These are phyloP conservation scores for Pelecanus crispus DNA, from an alignment of 2,113 vertebrate genomes.

Conservation along the genomic window DNA sequence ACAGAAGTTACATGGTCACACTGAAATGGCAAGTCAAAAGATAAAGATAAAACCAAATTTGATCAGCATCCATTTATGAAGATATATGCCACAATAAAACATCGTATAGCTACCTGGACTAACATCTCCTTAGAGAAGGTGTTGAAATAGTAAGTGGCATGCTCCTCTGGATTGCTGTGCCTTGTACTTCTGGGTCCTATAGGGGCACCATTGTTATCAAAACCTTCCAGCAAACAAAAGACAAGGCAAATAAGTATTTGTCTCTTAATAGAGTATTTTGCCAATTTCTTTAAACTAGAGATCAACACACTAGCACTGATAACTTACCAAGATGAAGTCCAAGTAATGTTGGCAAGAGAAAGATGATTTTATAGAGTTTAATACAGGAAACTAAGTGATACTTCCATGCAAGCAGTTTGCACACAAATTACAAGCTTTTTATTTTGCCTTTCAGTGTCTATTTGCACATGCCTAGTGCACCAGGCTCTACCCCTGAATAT, in stretches of 20 bases:
- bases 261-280: not conserved
- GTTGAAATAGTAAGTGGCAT: conserved; percentile 94
- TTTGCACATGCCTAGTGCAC: not conserved
- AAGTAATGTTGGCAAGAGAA: conserved; percentile 77
- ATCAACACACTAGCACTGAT: conserved; percentile 49
- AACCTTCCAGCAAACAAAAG: conserved; percentile 80
- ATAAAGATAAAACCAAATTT: not conserved
- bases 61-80: not conserved
- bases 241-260: conserved; percentile 33
- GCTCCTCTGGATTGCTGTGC: conserved; percentile 94
- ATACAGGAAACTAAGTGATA: conserved; percentile 57
- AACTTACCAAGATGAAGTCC: conserved; percentile 87
- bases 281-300: conserved; percentile 56
- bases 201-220: conserved; percentile 92
- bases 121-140: conserved; percentile 96
- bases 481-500: not conserved
- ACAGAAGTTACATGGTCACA: not conserved
- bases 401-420: not conserved
- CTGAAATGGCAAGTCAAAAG: not conserved
- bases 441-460: not conserved
- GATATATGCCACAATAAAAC: not conserved
- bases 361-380: conserved; percentile 78
- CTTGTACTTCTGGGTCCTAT: conserved; percentile 94
- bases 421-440: not conserved
- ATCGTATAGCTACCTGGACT: conserved; percentile 81